Evolutionary conservation across 2,888 invertebrate species (phyloP).

Genomic region (Yponomeuta cagnagella): DNA sequence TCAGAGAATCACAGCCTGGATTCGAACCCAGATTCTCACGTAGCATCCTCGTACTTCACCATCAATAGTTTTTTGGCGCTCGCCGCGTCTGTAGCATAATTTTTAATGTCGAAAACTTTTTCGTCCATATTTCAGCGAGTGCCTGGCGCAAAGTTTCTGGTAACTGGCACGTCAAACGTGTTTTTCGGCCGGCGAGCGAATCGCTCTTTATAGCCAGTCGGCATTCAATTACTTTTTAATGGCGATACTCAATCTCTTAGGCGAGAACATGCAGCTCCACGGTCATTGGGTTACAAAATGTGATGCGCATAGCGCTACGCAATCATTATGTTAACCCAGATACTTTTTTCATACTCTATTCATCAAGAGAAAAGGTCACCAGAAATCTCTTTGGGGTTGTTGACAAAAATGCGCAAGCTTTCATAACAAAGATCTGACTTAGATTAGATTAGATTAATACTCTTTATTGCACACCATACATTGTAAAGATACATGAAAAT

Average conservation of each 20-base stretch:
- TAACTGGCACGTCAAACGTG: not conserved
- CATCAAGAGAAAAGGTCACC: not conserved
- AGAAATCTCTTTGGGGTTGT: not conserved
- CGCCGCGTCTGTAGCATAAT: not conserved
- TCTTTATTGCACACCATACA: too few species aligned
- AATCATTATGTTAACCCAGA: not conserved
- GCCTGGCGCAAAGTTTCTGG: not conserved
- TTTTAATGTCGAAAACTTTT: constrained; percentile 1
- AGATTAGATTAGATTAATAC: too few species aligned
- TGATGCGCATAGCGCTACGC: too few species aligned
- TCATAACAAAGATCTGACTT: not conserved
- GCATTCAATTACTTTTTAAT: not conserved
- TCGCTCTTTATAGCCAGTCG: not conserved
- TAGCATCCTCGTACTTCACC: too few species aligned
- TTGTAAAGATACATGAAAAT: too few species aligned
- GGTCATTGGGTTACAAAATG: too few species aligned
- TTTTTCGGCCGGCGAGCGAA: not conserved
- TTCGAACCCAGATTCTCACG: too few species aligned
- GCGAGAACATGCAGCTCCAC: too few species aligned
- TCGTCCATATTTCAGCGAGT: not conserved
- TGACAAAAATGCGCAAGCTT: not conserved
- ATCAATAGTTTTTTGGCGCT: too few species aligned
- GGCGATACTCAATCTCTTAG: too few species aligned
- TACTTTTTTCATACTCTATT: not conserved
- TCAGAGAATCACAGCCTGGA: too few species aligned